Percentiles rank a stretch among this genome's conserved stretches.
phyloP scores from a whole-genome alignment of 2,113 vertebrate species.

The Odontesthes bonariensis region DNA sequence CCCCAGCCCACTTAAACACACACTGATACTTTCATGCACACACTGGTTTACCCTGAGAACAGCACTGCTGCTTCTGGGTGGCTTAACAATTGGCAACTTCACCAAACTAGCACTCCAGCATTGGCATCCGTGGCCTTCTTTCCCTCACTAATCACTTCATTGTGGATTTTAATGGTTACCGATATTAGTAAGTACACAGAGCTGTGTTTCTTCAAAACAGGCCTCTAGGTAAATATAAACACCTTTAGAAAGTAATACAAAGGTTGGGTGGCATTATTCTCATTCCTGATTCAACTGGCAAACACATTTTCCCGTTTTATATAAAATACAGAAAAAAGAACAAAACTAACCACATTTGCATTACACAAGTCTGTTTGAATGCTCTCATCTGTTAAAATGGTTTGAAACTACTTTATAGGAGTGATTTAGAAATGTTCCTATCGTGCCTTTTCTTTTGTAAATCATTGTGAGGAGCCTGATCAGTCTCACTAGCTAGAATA shows the following conservation, averaged over 20 bases:
- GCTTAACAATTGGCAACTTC: constrained; percentile 22
- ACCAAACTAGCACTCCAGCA: constrained; percentile 18
- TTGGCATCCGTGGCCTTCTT: constrained; percentile 33
- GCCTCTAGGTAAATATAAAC: constrained; percentile 48
- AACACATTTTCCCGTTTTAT: constrained; percentile 4
- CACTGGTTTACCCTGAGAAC: constrained; percentile 21
- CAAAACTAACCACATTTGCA: background rate
- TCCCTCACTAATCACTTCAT: constrained; percentile 61
- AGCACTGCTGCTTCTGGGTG: constrained; percentile 55
- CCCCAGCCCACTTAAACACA: constrained; percentile 28
- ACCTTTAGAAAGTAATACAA: constrained; percentile 28
- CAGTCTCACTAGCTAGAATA: no score
- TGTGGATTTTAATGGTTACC: constrained; percentile 43
- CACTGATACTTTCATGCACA: background rate
- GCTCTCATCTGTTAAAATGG: background rate
- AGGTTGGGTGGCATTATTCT: constrained; percentile 21
- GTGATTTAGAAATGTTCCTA: background rate
- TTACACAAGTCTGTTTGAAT: constrained; percentile 2
- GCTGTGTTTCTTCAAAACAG: constrained; percentile 31
- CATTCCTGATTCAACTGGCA: constrained; percentile 17
- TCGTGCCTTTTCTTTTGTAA: background rate
- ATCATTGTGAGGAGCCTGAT: no score
- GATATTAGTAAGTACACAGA: constrained; percentile 24
- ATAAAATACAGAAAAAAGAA: background rate
- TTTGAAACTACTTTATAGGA: constrained; percentile 4